Conservation (phyloP, 2,888 invertebrate species). For the Melangyna quadrimaculata region DNA sequence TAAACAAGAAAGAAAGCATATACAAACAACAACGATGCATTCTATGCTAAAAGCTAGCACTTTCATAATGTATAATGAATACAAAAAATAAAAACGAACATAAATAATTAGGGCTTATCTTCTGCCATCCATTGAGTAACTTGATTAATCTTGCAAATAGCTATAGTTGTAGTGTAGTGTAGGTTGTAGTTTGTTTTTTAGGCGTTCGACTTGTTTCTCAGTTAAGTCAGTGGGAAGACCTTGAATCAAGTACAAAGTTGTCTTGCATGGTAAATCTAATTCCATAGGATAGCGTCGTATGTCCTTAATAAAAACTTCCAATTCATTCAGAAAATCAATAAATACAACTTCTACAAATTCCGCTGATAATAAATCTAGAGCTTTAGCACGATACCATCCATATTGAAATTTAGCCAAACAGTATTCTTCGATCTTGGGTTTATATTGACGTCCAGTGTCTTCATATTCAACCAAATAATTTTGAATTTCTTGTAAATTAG, state of each 20-base stretch:
- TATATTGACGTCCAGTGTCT: conserved; percentile 67
- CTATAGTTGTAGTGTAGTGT: too few relatives aligned
- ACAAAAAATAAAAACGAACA: too few relatives aligned
- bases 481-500: conserved; percentile 65
- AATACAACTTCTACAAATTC: conserved; percentile 72
- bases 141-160: too few relatives aligned
- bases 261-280: conserved; percentile 69
- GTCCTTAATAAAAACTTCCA: conserved; percentile 50
- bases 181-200: too few relatives aligned
- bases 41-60: too few relatives aligned
- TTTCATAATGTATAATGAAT: too few relatives aligned
- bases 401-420: conserved; percentile 73
- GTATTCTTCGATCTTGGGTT: conserved; percentile 73
- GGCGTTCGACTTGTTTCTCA: too few relatives aligned
- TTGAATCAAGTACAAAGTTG: conserved; percentile 73
- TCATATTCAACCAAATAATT: conserved; percentile 61
- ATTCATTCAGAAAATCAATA: conserved; percentile 74
- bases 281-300: conserved; percentile 74
- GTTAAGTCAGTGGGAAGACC: too few relatives aligned
- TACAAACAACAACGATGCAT: too few relatives aligned
- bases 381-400: conserved; percentile 75
- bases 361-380: conserved; percentile 41
- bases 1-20: too few relatives aligned
- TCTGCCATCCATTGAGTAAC: too few relatives aligned
- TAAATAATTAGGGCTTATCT: too few relatives aligned